phyloP scores from a whole-genome alignment of 1,140 invertebrate species.

The Spodoptera frugiperda region DNA sequence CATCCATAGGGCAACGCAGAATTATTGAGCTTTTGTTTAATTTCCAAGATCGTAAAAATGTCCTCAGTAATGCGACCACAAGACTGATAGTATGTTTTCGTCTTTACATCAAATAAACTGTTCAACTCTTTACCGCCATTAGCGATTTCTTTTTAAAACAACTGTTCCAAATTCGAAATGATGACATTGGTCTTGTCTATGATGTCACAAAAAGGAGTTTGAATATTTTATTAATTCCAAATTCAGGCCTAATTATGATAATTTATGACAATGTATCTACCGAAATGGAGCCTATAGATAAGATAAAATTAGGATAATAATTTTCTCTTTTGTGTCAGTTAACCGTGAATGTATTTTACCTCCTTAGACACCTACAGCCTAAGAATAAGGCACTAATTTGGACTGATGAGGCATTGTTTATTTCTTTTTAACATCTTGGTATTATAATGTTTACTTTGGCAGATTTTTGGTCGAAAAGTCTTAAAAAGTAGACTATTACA shows the following conservation, averaged over 20 bases:
- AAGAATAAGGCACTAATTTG: slow-evolving; percentile 15
- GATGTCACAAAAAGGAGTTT: slow-evolving; percentile 2
- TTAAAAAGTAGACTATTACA: too few species aligned
- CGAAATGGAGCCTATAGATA: not conserved
- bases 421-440: too few species aligned
- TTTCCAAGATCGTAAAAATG: slow-evolving; percentile 7
- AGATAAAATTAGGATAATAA: slow-evolving; percentile 21
- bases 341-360: slow-evolving; percentile 13
- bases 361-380: not conserved
- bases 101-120: slow-evolving; percentile 38
- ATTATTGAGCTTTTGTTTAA: slow-evolving; percentile 14
- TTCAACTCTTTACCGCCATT: slow-evolving; percentile 12
- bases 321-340: slow-evolving; percentile 1
- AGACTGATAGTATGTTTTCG: slow-evolving; percentile 34
- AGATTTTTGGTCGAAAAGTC: too few species aligned
- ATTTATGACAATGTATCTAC: too few species aligned
- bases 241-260: not conserved
- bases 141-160: slow-evolving; percentile 9
- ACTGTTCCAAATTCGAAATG: slow-evolving; percentile 8
- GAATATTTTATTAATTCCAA: not conserved
- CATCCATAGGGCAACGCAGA: slow-evolving; percentile 4
- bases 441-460: too few species aligned
- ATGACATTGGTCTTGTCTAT: slow-evolving; percentile 5
- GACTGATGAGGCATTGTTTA: not conserved
- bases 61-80: slow-evolving; percentile 21